Evolutionary conservation across 2,797 vertebrate genomes (phyloP).

Genomic region (Peromyscus nudipes): DNA sequence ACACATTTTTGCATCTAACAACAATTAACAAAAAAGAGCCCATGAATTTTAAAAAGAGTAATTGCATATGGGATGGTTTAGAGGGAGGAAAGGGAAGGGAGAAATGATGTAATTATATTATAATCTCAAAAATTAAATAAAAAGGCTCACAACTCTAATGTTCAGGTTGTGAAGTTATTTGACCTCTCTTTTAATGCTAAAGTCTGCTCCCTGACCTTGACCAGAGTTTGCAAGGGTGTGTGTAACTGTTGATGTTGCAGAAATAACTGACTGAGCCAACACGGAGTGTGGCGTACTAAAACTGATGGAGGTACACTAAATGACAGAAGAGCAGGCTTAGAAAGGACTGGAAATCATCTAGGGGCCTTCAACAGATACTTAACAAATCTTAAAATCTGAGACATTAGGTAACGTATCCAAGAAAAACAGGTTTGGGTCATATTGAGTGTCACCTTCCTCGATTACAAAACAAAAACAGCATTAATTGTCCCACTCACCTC

Average conservation of each 20-base stretch:
- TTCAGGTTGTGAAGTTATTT: neutral
- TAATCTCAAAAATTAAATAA: neutral
- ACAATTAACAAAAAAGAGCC: neutral
- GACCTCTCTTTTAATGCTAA: neutral
- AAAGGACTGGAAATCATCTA: neutral
- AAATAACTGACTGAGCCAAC: neutral
- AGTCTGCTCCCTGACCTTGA: neutral
- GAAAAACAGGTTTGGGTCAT: slow-evolving; percentile 13
- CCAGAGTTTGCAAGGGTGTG: neutral
- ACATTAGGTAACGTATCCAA: slow-evolving; percentile 1
- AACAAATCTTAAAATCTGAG: slow-evolving; percentile 17
- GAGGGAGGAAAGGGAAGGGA: neutral
- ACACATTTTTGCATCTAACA: neutral
- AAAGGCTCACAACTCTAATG: neutral
- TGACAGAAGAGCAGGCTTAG: neutral
- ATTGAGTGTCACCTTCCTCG: neutral
- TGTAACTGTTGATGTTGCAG: neutral
- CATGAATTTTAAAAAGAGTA: neutral
- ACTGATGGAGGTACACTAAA: neutral
- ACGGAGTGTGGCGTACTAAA: slow-evolving; percentile 15
- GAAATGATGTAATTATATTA: neutral
- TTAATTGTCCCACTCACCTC: neutral
- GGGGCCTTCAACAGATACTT: neutral
- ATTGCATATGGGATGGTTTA: neutral
- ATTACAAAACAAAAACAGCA: neutral